phyloP scores from a whole-genome alignment of 1,140 invertebrate genomes.

The Arctopsyche grandis region DNA sequence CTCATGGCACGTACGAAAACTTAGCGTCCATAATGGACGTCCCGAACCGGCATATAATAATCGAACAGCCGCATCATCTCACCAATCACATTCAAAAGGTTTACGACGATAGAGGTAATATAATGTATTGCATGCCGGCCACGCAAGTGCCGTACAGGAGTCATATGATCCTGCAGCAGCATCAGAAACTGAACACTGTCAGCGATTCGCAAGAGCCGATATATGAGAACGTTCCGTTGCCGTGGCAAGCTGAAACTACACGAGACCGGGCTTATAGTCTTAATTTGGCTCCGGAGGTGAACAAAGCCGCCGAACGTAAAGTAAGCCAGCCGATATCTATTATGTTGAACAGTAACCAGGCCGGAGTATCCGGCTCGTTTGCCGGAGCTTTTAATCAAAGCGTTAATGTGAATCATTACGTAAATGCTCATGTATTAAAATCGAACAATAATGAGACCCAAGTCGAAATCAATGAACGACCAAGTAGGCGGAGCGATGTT shows the following conservation, averaged over 20 bases:
- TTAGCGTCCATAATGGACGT: slow-evolving; percentile 63
- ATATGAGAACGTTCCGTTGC: slow-evolving; percentile 80
- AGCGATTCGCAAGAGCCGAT: slow-evolving; percentile 74
- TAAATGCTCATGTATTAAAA: slow-evolving; percentile 64
- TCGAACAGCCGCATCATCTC: slow-evolving; percentile 63
- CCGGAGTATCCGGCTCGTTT: slow-evolving; percentile 18
- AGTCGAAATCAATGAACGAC: slow-evolving; percentile 47
- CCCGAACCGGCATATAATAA: slow-evolving; percentile 62
- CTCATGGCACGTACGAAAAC: slow-evolving; percentile 79
- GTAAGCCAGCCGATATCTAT: slow-evolving; percentile 58
- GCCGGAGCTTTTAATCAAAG: slow-evolving; percentile 46
- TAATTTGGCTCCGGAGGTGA: slow-evolving; percentile 74
- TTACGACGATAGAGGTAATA: slow-evolving; percentile 70
- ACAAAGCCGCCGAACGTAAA: slow-evolving; percentile 60
- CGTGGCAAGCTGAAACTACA: slow-evolving; percentile 68
- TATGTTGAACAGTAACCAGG: slow-evolving; percentile 45
- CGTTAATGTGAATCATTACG: slow-evolving; percentile 58
- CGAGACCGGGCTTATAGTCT: slow-evolving; percentile 73
- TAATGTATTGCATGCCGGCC: slow-evolving; percentile 70
- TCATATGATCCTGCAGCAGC: slow-evolving; percentile 65
- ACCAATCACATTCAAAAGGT: slow-evolving; percentile 70
- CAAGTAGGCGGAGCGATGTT: slow-evolving; percentile 37
- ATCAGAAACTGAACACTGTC: slow-evolving; percentile 59
- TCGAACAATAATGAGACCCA: slow-evolving; percentile 52
- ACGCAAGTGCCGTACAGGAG: slow-evolving; percentile 65